phyloP scores from a whole-genome alignment of 1,140 invertebrate species.

The Drosophila nebulosa region DNA sequence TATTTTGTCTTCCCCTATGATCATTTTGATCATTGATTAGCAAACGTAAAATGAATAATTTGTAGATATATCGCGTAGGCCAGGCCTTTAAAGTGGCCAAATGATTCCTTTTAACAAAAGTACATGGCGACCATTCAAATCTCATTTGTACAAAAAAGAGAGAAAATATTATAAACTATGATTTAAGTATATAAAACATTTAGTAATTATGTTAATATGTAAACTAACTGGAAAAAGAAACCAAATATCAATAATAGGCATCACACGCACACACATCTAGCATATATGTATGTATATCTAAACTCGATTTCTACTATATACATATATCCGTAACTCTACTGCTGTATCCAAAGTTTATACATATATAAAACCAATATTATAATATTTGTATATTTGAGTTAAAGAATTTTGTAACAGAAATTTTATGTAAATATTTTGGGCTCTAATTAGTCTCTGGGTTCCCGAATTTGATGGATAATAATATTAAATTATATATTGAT shows the following conservation, averaged over 20 bases:
- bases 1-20: too few relatives aligned
- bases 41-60: too few relatives aligned
- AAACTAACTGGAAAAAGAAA: constrained; percentile 31
- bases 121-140: constrained; percentile 7
- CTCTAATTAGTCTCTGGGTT: neutral
- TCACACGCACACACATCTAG: neutral
- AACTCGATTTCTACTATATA: constrained; percentile 36
- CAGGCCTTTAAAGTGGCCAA: neutral
- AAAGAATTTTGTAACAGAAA: neutral
- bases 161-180: constrained; percentile 19
- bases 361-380: constrained; percentile 23
- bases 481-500: neutral
- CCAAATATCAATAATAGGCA: neutral
- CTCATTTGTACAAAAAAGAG: constrained; percentile 49
- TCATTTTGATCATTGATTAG: too few relatives aligned
- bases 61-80: too few relatives aligned
- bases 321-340: constrained; percentile 36
- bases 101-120: neutral
- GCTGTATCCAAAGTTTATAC: constrained; percentile 32
- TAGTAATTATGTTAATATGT: constrained; percentile 46
- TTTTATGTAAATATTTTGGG: neutral
- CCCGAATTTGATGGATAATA: constrained; percentile 15
- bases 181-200: constrained; percentile 21
- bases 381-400: constrained; percentile 35
- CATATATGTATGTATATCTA: constrained; percentile 36